Conservation (phyloP, 2,888 invertebrate genomes). For the Megastigmus dorsalis region DNA sequence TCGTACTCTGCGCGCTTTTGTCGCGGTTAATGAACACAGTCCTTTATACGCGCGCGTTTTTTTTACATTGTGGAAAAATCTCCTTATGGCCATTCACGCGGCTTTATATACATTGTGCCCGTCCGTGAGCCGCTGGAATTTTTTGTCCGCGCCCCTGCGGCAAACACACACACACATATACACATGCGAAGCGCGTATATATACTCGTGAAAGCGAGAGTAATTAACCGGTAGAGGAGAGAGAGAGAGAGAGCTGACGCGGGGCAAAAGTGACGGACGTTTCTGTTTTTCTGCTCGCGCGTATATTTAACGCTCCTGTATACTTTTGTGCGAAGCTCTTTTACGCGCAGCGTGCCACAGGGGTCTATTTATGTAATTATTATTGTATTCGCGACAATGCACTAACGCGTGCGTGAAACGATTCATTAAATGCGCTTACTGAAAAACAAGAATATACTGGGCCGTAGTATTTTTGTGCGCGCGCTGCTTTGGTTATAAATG, state of each 20-base stretch:
- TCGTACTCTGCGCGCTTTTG: slow-evolving; percentile 18
- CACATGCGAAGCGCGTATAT: too few relatives aligned
- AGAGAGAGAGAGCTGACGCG: not conserved
- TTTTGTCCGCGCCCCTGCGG: not conserved
- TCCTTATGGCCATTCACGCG: not conserved
- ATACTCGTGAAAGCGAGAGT: slow-evolving; percentile 30
- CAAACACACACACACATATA: too few relatives aligned
- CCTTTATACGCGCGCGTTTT: not conserved
- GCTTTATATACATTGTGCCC: too few relatives aligned
- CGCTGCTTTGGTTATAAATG: too few relatives aligned
- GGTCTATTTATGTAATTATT: too few relatives aligned
- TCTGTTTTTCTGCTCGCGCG: not conserved
- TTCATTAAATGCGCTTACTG: not conserved
- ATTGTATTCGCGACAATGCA: too few relatives aligned
- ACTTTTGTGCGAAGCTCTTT: not conserved
- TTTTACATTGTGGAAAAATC: slow-evolving; percentile 39
- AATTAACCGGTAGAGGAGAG: slow-evolving; percentile 29
- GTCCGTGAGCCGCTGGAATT: too few relatives aligned
- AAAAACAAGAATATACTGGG: not conserved
- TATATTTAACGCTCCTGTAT: not conserved
- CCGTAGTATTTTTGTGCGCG: too few relatives aligned
- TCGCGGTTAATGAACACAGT: slow-evolving; percentile 35
- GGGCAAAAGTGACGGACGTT: slow-evolving; percentile 10
- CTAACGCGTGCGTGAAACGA: not conserved
- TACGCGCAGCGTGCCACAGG: too few relatives aligned